Conservation (phyloP, 2,888 invertebrate species). For the Mythimna ferrago region DNA sequence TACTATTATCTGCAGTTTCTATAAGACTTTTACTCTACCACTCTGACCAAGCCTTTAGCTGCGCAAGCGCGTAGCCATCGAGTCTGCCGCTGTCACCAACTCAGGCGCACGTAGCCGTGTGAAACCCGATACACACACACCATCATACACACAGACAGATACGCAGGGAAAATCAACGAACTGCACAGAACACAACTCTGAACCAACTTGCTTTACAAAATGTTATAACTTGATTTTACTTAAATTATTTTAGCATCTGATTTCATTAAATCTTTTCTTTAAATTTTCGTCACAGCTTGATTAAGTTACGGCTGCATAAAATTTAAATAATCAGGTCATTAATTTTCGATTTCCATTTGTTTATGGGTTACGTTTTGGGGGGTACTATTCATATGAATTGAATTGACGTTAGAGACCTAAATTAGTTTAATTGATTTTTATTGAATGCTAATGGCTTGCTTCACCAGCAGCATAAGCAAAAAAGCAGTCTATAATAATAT, state of each 20-base stretch:
- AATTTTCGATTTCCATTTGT: neutral
- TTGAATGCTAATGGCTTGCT: conserved; percentile 12
- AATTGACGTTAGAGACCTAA: conserved; percentile 23
- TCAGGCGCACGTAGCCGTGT: conserved; percentile 59
- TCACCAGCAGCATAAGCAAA: neutral
- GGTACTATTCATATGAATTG: conserved; percentile 3
- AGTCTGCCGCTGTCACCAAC: conserved; percentile 80
- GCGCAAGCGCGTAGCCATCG: conserved; percentile 78
- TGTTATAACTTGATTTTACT: conserved; percentile 25
- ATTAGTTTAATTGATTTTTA: conserved; percentile 12
- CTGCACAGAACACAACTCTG: conserved; percentile 43
- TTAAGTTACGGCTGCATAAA: neutral
- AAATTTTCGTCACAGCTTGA: too few species aligned
- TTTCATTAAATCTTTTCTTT: neutral
- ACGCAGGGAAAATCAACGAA: conserved; percentile 76
- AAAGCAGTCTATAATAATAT: neutral
- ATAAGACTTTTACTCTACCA: conserved; percentile 17
- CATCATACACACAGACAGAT: conserved; percentile 66
- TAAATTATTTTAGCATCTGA: conserved; percentile 12
- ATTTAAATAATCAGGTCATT: conserved; percentile 13
- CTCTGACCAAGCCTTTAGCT: conserved; percentile 63
- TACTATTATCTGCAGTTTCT: neutral
- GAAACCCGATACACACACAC: conserved; percentile 79
- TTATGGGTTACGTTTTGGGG: conserved; percentile 15
- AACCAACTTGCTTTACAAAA: conserved; percentile 49